Percentiles rank a stretch among this genome's conserved stretches.
Evolutionary conservation across 2,113 vertebrate species (phyloP).

Genomic region (Sapayoa aenigma): DNA sequence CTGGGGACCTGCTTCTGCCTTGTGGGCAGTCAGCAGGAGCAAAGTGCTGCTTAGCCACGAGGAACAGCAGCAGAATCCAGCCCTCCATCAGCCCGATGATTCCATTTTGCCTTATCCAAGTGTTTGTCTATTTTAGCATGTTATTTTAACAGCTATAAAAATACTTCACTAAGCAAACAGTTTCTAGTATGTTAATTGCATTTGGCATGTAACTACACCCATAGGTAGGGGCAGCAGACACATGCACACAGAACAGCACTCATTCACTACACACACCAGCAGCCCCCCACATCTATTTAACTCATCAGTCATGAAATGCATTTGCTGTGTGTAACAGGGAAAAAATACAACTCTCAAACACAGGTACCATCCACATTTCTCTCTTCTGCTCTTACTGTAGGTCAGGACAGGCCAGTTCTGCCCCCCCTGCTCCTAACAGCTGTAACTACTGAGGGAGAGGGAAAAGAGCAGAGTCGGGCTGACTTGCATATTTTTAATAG

Average conservation of each 20-base stretch:
- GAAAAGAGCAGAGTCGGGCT: neutral
- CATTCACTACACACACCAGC: neutral
- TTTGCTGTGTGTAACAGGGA: neutral
- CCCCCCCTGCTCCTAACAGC: neutral
- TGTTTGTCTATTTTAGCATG: neutral
- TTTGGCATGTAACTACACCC: neutral
- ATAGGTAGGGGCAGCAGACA: neutral
- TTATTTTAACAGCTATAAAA: constrained; percentile 32
- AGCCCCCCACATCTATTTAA: neutral
- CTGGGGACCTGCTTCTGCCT: neutral
- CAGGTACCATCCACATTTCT: neutral
- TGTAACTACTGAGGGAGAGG: neutral
- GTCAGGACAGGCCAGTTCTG: neutral
- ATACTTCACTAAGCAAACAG: constrained; percentile 8
- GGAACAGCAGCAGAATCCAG: neutral
- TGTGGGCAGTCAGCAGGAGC: neutral
- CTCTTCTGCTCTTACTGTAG: neutral
- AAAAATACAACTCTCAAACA: neutral
- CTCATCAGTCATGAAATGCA: neutral
- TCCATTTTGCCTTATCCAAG: neutral
- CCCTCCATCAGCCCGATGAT: neutral
- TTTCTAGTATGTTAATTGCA: neutral
- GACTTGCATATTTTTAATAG: neutral
- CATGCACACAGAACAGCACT: neutral
- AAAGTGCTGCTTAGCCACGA: neutral